Evolutionary conservation across 2,797 vertebrate genomes (phyloP), one percentile per base, ranked within the genome.

Genomic region (Notoglanidium macrostoma): DNA sequence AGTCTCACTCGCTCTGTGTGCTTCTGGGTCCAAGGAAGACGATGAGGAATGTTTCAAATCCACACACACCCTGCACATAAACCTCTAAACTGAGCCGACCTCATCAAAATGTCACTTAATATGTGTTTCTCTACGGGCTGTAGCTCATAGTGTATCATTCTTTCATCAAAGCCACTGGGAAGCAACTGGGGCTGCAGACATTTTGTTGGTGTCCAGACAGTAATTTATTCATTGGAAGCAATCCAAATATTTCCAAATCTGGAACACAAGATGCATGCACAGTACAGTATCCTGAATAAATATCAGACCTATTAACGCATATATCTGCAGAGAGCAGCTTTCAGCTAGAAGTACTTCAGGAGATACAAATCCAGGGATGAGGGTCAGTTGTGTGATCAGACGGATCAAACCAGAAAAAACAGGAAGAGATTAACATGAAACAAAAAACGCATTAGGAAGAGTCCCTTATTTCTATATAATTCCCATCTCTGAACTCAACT

Each of bases 141-240:
- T 92, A 87, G 1, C n/a, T 93, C 91, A 92, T 74, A 68, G 77
- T 91, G 84, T 55, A 92, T 77, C 88, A 88, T 79, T 32, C 79
- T 90, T 84, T 84, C 91, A 90, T 87, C 65, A 86, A 91, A 92
- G n/a, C 76, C 91, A 88, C 89, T 87, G 90, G 89, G 55, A 90
- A 90, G 88, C 74, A 15, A 72, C 2, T 44, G 9, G 35, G 9
- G 23, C 23, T 55, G 32, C 15, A 77, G 46, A 17, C 49, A 3
- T 32, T 54, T 32, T 54, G 26, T 55, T 77, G n/a, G 26, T 12
- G 49, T 54, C 49, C 74, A 55, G 12, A 77, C 49, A 55, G 26
- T 88, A 89, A 83, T 87, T 79, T 90, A 55, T 80, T 78, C 7
- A 1, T 17, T 86, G 78, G 91, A 86, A 88, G 90, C 91, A 93